These are phyloP conservation scores for Timandra comae DNA, from an alignment of 2,888 invertebrate genomes.

Conservation along the genomic window DNA sequence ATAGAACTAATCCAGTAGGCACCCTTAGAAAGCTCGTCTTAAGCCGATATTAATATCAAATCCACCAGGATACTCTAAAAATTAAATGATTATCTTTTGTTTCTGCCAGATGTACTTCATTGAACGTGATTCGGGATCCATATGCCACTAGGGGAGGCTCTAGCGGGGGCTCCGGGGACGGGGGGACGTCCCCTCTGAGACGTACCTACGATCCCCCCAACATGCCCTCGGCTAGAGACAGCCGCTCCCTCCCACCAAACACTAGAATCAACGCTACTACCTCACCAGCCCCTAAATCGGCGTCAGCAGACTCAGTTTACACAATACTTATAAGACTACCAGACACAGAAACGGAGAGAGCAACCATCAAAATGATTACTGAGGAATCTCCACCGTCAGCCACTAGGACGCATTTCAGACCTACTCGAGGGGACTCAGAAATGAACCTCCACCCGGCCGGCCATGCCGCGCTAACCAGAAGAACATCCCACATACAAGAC, in stretches of 20 bases:
- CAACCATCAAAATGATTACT: constrained; percentile 93
- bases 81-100: no score
- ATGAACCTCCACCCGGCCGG: constrained; percentile 74
- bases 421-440: constrained; percentile 75
- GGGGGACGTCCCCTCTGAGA: constrained; percentile 68
- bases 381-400: constrained; percentile 79
- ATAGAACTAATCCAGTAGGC: no score
- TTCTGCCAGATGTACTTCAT: constrained; percentile 82
- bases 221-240: constrained; percentile 71
- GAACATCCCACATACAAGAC: constrained; percentile 84
- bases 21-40: no score
- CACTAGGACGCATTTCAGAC: constrained; percentile 65
- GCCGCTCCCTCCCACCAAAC: constrained; percentile 79
- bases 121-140: constrained; percentile 88
- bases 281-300: constrained; percentile 72
- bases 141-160: constrained; percentile 76
- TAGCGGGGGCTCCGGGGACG: constrained; percentile 62
- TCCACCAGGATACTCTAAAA: constrained; percentile 2
- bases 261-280: constrained; percentile 79
- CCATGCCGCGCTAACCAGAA: constrained; percentile 61
- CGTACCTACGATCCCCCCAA: constrained; percentile 58
- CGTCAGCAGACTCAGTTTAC: constrained; percentile 88
- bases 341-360: constrained; percentile 78
- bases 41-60: no score
- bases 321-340: constrained; percentile 94